A percentile compares a stretch with the other conserved stretches of the same genome.
Evolutionary conservation across 2,797 vertebrate species (phyloP).

Genomic region (Amniataba percoides): DNA sequence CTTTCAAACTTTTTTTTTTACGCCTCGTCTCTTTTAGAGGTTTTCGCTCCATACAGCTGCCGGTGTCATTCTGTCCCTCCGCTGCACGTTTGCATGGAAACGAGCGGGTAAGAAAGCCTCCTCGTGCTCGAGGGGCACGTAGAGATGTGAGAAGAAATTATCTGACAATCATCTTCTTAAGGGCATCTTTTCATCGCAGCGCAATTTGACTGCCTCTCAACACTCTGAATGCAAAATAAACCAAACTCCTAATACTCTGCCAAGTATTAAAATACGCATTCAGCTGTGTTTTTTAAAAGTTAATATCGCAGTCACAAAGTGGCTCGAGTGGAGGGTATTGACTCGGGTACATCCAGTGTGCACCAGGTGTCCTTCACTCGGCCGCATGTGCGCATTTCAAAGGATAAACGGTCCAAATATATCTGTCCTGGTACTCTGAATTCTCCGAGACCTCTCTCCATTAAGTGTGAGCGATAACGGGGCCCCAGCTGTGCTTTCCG

Average conservation of each 20-base stretch:
- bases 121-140: neutral
- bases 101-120: neutral
- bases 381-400: slow-evolving; percentile 64
- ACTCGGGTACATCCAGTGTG: slow-evolving; percentile 14
- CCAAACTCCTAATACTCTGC: neutral
- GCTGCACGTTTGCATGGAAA: slow-evolving; percentile 16
- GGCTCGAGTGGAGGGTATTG: neutral
- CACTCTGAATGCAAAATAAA: neutral
- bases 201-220: neutral
- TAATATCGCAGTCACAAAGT: neutral
- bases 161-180: neutral
- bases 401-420: slow-evolving; percentile 71
- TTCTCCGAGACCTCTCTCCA: slow-evolving; percentile 72
- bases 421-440: slow-evolving; percentile 65
- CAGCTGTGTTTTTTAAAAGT: neutral
- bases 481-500: slow-evolving; percentile 77
- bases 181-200: neutral
- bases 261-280: neutral
- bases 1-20: slow-evolving; percentile 20
- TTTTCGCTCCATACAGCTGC: slow-evolving; percentile 8
- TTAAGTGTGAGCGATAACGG: slow-evolving; percentile 78
- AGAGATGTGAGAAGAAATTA: no score
- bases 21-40: neutral
- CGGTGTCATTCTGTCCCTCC: slow-evolving; percentile 36
- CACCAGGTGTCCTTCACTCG: slow-evolving; percentile 66